Evolutionary conservation across 1,140 invertebrate species (phyloP).

Genomic region (Leguminivora glycinivorella): DNA sequence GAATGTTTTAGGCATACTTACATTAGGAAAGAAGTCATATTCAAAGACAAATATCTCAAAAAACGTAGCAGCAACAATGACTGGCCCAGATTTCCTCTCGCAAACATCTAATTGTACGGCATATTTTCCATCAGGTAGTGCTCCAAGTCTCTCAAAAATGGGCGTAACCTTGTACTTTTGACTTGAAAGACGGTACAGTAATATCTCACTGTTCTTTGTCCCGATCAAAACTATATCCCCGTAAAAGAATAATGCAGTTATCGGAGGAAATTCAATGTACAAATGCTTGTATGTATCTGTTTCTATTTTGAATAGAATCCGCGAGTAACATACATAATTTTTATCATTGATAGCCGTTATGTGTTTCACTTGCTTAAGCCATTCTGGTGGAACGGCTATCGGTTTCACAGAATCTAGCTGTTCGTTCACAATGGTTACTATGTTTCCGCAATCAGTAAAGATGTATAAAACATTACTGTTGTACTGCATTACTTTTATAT

Average conservation of each 20-base stretch:
- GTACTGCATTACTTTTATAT: slow-evolving; percentile 60
- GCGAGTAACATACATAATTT: slow-evolving; percentile 68
- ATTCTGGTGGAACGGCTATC: slow-evolving; percentile 57
- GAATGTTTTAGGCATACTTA: slow-evolving; percentile 50
- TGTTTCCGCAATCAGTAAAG: slow-evolving; percentile 62
- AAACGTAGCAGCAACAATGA: slow-evolving; percentile 60
- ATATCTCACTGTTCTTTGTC: slow-evolving; percentile 52
- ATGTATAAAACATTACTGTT: slow-evolving; percentile 46
- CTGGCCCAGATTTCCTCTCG: slow-evolving; percentile 59
- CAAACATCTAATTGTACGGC: slow-evolving; percentile 66
- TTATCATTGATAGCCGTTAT: slow-evolving; percentile 54
- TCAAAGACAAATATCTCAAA: slow-evolving; percentile 58
- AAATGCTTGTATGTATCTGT: slow-evolving; percentile 59
- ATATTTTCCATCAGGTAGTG: slow-evolving; percentile 58
- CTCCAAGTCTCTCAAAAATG: slow-evolving; percentile 55
- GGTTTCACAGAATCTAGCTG: slow-evolving; percentile 41
- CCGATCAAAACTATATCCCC: slow-evolving; percentile 57
- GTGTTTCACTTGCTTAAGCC: slow-evolving; percentile 64
- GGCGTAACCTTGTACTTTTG: slow-evolving; percentile 51
- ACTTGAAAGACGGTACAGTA: slow-evolving; percentile 56
- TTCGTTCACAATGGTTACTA: slow-evolving; percentile 51
- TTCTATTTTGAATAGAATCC: slow-evolving; percentile 63
- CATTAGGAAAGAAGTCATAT: slow-evolving; percentile 59
- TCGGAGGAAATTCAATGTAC: slow-evolving; percentile 60
- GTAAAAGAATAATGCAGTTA: slow-evolving; percentile 67